These are phyloP conservation scores for Bombus impatiens DNA, from an alignment of 1,140 invertebrate species.

Conservation along the genomic window DNA sequence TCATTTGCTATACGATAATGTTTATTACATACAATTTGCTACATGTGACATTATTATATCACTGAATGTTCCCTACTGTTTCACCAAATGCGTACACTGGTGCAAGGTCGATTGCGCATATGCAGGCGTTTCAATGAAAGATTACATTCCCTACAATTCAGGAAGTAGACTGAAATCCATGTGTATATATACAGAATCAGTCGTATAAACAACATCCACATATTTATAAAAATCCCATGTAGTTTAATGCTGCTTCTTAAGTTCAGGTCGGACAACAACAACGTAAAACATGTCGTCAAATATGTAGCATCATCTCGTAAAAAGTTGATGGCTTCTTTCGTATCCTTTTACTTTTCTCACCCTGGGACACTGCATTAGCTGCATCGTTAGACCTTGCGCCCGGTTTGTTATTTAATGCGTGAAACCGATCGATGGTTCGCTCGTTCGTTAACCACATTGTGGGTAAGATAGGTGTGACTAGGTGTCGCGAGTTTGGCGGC, in stretches of 20 bases:
- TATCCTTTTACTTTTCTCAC: neutral
- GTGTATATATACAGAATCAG: too few relatives aligned
- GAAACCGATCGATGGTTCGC: slow-evolving; percentile 1
- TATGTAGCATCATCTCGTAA: neutral
- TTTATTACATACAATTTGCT: too few relatives aligned
- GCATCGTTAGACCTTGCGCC: neutral
- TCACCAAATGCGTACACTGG: too few relatives aligned
- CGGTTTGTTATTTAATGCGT: slow-evolving; percentile 9
- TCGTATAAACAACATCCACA: neutral
- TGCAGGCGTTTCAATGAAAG: neutral
- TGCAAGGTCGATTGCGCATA: too few relatives aligned
- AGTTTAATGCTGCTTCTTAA: neutral
- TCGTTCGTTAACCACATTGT: too few relatives aligned
- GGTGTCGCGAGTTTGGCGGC: neutral
- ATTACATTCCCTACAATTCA: neutral
- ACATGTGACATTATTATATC: too few relatives aligned
- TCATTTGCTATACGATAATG: too few relatives aligned
- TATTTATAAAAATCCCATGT: neutral
- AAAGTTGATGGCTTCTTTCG: neutral
- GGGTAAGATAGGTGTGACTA: neutral
- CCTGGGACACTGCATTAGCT: neutral
- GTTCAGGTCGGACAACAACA: neutral
- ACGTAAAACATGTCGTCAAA: neutral
- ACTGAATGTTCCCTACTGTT: too few relatives aligned
- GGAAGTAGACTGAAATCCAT: neutral